phyloP scores from a whole-genome alignment of 2,888 invertebrate species.

The Sinhomidia bicolor region DNA sequence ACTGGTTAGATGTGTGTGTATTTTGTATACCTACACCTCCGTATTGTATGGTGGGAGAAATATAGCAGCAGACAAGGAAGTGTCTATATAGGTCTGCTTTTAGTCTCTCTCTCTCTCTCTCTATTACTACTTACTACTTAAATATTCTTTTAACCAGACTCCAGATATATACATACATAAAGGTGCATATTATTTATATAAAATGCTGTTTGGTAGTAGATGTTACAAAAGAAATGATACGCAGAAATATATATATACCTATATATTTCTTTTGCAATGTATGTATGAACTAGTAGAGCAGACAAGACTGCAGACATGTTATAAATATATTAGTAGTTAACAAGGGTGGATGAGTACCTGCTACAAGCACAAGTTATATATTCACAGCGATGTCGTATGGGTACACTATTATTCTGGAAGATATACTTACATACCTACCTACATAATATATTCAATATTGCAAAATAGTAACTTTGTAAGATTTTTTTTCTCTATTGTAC shows the following conservation, averaged over 20 bases:
- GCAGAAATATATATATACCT: not conserved
- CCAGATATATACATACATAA: constrained; percentile 13
- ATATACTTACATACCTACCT: not conserved
- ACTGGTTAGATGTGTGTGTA: too few species aligned
- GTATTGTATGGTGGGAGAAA: too few species aligned
- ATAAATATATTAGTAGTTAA: not conserved
- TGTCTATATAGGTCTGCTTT: constrained; percentile 38
- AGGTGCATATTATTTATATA: not conserved
- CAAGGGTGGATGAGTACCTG: not conserved
- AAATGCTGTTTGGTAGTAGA: too few species aligned
- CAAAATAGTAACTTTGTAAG: not conserved
- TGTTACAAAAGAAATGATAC: not conserved
- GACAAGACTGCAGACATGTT: not conserved
- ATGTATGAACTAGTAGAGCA: not conserved
- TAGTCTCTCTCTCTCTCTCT: constrained; percentile 10
- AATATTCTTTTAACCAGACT: not conserved
- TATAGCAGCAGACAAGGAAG: constrained; percentile 55
- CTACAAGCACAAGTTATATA: too few species aligned
- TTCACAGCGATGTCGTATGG: too few species aligned
- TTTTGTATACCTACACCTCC: too few species aligned
- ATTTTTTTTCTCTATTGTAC: too few species aligned
- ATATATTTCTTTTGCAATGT: not conserved
- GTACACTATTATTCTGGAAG: not conserved
- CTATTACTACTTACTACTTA: not conserved
- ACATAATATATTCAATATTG: not conserved